Percentiles rank a stretch among this genome's conserved stretches.
phyloP scores from a whole-genome alignment of 1,140 invertebrate species.

The Trichoplusia ni region DNA sequence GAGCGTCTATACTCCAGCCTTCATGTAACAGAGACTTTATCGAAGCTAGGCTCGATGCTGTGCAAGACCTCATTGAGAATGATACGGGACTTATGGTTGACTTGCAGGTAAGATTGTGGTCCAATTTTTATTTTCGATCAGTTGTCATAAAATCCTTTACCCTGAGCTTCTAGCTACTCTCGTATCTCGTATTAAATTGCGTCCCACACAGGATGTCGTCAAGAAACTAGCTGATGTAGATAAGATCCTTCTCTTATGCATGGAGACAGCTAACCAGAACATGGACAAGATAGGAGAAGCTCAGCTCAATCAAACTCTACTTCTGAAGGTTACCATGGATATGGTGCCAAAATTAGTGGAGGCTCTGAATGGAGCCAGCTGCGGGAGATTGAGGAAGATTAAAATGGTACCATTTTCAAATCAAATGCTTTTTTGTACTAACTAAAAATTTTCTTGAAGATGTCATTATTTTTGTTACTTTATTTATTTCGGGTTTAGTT shows the following conservation, averaged over 20 bases:
- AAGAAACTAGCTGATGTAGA: slow-evolving; percentile 80
- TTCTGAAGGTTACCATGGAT: slow-evolving; percentile 90
- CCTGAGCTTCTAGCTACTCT: too few species aligned
- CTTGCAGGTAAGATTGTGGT: slow-evolving; percentile 63
- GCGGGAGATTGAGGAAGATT: slow-evolving; percentile 84
- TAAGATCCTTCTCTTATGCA: slow-evolving; percentile 80
- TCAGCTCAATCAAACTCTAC: slow-evolving; percentile 90
- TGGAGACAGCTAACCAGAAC: slow-evolving; percentile 82
- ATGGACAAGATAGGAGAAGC: slow-evolving; percentile 84
- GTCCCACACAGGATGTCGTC: slow-evolving; percentile 74
- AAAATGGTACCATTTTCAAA: slow-evolving; percentile 78
- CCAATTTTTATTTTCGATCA: background rate
- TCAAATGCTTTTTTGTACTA: background rate
- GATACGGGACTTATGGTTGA: slow-evolving; percentile 82
- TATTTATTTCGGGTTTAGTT: too few species aligned
- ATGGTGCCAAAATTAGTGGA: slow-evolving; percentile 85
- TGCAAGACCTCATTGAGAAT: slow-evolving; percentile 88
- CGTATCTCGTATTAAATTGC: too few species aligned
- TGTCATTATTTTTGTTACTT: too few species aligned
- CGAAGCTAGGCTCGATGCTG: slow-evolving; percentile 85
- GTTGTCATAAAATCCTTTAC: too few species aligned
- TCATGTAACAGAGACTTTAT: slow-evolving; percentile 86
- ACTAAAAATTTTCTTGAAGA: too few species aligned
- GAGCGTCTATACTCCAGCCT: slow-evolving; percentile 93
- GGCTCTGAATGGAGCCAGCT: slow-evolving; percentile 82